Evolutionary conservation across 2,113 vertebrate species (phyloP).

Genomic region (Vidua chalybeata): DNA sequence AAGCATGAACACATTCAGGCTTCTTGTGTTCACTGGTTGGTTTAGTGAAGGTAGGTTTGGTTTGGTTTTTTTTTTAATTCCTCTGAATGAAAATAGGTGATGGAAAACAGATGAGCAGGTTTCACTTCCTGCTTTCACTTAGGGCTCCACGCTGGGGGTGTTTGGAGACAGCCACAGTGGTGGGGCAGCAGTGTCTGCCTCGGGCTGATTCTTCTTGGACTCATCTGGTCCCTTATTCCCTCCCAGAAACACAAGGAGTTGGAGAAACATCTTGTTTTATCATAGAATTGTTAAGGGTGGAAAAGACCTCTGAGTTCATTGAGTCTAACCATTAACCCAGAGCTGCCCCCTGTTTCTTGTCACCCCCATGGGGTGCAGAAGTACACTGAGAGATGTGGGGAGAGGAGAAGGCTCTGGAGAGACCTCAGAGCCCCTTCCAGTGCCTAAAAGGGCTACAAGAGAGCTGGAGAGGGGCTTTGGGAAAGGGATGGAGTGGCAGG

Average conservation of each 20-base stretch:
- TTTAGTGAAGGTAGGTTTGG: neutral
- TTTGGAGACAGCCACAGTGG: neutral
- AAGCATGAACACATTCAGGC: neutral
- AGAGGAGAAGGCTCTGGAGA: neutral
- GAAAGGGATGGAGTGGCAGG: neutral
- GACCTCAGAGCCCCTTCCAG: neutral
- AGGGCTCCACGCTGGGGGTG: rapidly evolving
- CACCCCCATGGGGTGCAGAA: neutral
- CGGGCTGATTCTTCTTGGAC: neutral
- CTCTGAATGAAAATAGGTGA: constrained; percentile 25
- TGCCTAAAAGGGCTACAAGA: neutral
- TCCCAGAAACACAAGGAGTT: neutral
- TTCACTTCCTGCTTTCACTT: neutral
- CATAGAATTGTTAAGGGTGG: neutral
- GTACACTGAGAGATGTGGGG: neutral
- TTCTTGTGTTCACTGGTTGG: neutral
- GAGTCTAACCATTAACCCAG: neutral
- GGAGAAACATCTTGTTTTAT: neutral
- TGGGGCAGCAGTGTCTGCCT: neutral
- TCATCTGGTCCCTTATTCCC: neutral
- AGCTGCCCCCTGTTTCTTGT: neutral
- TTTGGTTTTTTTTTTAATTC: neutral
- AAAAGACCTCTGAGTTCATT: neutral
- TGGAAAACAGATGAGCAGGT: neutral
- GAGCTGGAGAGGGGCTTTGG: neutral